A percentile compares a stretch with the other conserved stretches of the same genome.
phyloP scores from a whole-genome alignment of 2,888 invertebrate genomes.

The Cistogaster globosa region DNA sequence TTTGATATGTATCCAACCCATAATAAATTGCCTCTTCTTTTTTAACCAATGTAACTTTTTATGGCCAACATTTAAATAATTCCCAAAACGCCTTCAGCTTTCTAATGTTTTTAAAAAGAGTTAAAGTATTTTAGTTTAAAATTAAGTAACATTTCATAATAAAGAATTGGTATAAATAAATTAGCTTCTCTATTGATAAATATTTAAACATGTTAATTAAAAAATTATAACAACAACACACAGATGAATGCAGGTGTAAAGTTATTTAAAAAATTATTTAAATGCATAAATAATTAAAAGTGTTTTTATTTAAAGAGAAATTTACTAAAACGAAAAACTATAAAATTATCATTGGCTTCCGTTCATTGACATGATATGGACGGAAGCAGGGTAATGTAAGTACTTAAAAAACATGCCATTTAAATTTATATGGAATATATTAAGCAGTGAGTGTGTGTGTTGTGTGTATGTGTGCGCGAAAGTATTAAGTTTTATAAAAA shows the following conservation, averaged over 20 bases:
- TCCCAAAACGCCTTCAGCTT: too few species aligned
- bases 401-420: not conserved
- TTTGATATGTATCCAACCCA: too few species aligned
- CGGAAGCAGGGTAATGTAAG: not conserved
- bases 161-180: not conserved
- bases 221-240: conserved; percentile 24
- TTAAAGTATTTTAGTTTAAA: not conserved
- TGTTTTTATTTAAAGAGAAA: not conserved
- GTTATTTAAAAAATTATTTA: not conserved
- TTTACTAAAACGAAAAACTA: not conserved
- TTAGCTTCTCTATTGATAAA: conserved; percentile 25
- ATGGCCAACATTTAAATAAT: too few species aligned
- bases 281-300: not conserved
- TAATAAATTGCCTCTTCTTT: too few species aligned
- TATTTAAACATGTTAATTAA: conserved; percentile 46
- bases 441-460: not conserved
- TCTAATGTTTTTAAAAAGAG: too few species aligned
- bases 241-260: not conserved
- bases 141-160: not conserved
- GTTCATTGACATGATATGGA: not conserved
- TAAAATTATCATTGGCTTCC: not conserved
- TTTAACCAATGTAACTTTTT: too few species aligned
- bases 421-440: not conserved
- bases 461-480: not conserved
- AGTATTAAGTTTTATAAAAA: conserved; percentile 1